Conservation (phyloP, 2,113 vertebrate genomes). For the Electrona antarctica region DNA sequence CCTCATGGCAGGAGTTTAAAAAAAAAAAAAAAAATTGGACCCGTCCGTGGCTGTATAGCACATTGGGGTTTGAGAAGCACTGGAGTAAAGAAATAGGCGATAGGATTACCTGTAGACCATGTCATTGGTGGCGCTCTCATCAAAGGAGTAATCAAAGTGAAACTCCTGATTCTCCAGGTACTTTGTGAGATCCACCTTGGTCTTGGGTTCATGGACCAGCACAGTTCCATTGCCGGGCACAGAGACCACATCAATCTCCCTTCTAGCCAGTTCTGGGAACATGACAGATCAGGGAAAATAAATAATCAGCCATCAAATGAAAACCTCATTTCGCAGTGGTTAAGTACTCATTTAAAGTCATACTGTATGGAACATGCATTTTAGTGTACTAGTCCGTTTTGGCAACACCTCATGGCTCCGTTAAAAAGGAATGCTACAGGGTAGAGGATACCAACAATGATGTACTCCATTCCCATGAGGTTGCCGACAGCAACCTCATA, state of each 20-base stretch:
- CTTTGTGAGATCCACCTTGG: slow-evolving; percentile 97
- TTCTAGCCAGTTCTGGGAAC: slow-evolving; percentile 84
- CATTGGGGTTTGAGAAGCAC: no score
- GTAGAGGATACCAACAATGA: no score
- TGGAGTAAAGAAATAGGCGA: not conserved
- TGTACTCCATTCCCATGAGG: no score
- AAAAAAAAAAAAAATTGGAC: no score
- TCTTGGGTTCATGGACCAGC: slow-evolving; percentile 93
- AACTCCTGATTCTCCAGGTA: slow-evolving; percentile 94
- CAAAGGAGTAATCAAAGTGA: slow-evolving; percentile 93
- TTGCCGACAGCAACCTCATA: no score
- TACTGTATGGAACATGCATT: no score
- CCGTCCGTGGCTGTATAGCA: no score
- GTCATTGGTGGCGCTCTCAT: slow-evolving; percentile 89
- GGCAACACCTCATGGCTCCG: no score
- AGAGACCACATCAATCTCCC: slow-evolving; percentile 95
- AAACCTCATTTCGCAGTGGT: not conserved
- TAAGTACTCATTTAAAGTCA: no score
- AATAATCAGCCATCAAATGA: not conserved
- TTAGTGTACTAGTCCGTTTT: no score
- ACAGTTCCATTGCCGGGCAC: slow-evolving; percentile 86
- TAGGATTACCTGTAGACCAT: slow-evolving; percentile 89
- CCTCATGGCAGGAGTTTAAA: no score
- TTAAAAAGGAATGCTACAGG: no score
- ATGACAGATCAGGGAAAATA: slow-evolving; percentile 31